These are phyloP conservation scores for Trichogramma pretiosum DNA, from an alignment of 1,140 invertebrate genomes.

Conservation along the genomic window DNA sequence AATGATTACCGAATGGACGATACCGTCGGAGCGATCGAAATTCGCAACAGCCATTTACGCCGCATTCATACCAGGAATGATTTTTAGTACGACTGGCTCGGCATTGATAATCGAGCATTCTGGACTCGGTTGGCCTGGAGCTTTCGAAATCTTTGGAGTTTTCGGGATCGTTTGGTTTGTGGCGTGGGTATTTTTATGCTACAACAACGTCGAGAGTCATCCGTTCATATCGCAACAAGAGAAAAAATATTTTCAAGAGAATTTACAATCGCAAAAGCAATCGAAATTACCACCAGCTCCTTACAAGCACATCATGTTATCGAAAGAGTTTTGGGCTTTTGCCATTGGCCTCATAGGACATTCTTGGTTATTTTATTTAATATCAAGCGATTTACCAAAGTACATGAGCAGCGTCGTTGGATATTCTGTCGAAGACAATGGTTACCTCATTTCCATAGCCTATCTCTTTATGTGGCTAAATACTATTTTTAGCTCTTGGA, in stretches of 20 bases:
- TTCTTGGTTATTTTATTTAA: conserved; percentile 58
- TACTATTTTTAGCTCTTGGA: conserved; percentile 34
- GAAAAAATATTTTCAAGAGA: conserved; percentile 56
- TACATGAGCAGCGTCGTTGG: conserved; percentile 42
- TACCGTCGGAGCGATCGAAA: conserved; percentile 60
- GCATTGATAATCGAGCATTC: conserved; percentile 59
- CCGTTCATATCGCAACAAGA: conserved; percentile 75
- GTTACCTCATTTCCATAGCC: not conserved
- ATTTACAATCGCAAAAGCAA: conserved; percentile 33
- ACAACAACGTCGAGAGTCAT: conserved; percentile 70
- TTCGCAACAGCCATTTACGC: conserved; percentile 66
- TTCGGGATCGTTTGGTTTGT: conserved; percentile 64
- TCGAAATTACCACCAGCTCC: conserved; percentile 24
- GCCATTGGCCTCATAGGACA: conserved; percentile 51
- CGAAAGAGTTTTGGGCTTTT: conserved; percentile 48
- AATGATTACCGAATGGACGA: conserved; percentile 66
- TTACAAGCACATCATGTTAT: conserved; percentile 20
- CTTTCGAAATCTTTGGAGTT: conserved; percentile 76
- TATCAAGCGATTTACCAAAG: conserved; percentile 54
- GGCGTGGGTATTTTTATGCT: conserved; percentile 62
- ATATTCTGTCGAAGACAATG: not conserved
- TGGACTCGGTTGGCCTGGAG: conserved; percentile 68
- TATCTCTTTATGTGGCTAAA: not conserved
- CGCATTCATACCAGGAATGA: conserved; percentile 44
- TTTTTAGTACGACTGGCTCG: conserved; percentile 62